phyloP scores from a whole-genome alignment of 23 tunicate species.

The Trididemnum miniatum region DNA sequence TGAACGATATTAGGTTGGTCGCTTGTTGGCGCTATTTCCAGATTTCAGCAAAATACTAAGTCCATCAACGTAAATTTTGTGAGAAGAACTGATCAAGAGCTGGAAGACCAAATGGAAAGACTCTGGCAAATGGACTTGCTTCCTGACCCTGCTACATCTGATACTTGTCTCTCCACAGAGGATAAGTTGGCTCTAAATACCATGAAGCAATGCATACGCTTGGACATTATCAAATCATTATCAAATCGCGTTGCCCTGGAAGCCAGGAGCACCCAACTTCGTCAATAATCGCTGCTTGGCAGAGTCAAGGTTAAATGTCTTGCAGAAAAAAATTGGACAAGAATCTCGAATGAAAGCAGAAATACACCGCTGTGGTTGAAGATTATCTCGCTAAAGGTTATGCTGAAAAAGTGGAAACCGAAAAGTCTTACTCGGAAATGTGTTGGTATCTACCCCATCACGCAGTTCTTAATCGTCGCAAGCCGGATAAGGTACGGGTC shows the following conservation, averaged over 20 bases:
- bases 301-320: not conserved
- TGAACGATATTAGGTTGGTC: not conserved
- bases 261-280: no score
- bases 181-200: not conserved
- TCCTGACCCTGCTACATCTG: not conserved
- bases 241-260: not conserved
- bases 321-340: not conserved
- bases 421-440: not conserved
- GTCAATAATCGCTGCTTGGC: not conserved
- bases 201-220: not conserved
- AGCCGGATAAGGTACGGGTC: not conserved
- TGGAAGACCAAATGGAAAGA: not conserved
- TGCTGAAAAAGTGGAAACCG: not conserved
- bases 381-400: not conserved
- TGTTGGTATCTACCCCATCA: not conserved
- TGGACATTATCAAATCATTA: not conserved
- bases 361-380: not conserved
- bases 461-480: not conserved
- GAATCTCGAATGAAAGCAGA: not conserved
- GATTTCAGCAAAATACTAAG: not conserved
- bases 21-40: not conserved
- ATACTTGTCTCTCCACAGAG: not conserved
- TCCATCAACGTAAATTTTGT: not conserved
- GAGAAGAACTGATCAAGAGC: not conserved
- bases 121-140: not conserved